These are phyloP conservation scores for Atractosteus spatula DNA, from an alignment of 2,113 vertebrate genomes.

Conservation along the genomic window DNA sequence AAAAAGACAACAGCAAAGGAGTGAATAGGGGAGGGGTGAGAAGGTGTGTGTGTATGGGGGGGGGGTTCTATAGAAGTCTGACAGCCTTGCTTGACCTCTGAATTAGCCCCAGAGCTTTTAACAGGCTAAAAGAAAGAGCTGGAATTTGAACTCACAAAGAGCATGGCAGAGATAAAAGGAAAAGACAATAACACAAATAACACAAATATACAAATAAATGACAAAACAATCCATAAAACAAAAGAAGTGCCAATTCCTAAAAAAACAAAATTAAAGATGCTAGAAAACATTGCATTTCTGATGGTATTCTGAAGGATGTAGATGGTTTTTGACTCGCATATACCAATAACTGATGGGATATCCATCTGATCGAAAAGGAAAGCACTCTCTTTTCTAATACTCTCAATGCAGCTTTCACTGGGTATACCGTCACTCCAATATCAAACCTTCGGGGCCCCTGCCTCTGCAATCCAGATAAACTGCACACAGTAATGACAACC, in stretches of 20 bases:
- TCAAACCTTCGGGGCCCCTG: slow-evolving; percentile 30
- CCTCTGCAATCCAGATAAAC: slow-evolving; percentile 36
- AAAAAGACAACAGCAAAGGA: slow-evolving; percentile 45
- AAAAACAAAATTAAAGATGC: not conserved
- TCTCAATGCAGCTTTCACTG: slow-evolving; percentile 19
- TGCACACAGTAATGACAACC: slow-evolving; percentile 36
- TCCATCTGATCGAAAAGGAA: not conserved
- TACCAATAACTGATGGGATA: not conserved
- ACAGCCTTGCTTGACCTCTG: slow-evolving; percentile 76
- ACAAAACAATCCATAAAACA: slow-evolving; percentile 27
- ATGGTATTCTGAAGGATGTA: not conserved
- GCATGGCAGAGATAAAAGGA: slow-evolving; percentile 56
- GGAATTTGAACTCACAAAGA: slow-evolving; percentile 63
- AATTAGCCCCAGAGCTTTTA: slow-evolving; percentile 71
- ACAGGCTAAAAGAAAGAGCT: slow-evolving; percentile 57
- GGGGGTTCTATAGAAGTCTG: slow-evolving; percentile 66
- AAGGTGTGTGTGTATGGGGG: not conserved
- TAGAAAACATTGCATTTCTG: not conserved
- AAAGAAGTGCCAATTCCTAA: not conserved
- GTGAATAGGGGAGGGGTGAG: slow-evolving; percentile 32
- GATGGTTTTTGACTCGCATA: not conserved
- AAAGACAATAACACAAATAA: slow-evolving; percentile 39
- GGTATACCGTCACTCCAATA: slow-evolving; percentile 20
- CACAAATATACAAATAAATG: slow-evolving; percentile 50
- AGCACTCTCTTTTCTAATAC: not conserved